phyloP scores from a whole-genome alignment of 1,140 invertebrate species.

The Cydia fagiglandana region DNA sequence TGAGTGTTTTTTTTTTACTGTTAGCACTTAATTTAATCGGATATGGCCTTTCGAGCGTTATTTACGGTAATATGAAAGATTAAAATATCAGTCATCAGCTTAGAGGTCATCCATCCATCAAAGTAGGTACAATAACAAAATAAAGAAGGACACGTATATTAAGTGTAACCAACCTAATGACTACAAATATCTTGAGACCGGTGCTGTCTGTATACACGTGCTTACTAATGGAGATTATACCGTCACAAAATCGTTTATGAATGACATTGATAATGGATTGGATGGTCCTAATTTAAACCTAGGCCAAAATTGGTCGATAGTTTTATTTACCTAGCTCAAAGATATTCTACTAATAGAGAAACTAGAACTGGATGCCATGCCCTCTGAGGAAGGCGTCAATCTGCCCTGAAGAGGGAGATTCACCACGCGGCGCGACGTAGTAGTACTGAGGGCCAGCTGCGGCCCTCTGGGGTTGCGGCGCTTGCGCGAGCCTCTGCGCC shows the following conservation, averaged over 20 bases:
- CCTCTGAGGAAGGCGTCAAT: conserved; percentile 90
- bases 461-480: conserved; percentile 69
- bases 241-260: neutral
- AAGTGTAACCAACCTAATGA: conserved; percentile 10
- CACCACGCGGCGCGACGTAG: conserved; percentile 81
- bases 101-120: conserved; percentile 13
- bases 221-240: conserved; percentile 2
- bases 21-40: neutral
- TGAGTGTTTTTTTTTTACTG: neutral
- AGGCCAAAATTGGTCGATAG: conserved; percentile 42
- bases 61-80: conserved; percentile 2
- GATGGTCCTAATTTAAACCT: conserved; percentile 39
- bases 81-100: conserved; percentile 19
- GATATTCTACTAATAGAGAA: conserved; percentile 45
- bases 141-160: neutral
- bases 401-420: conserved; percentile 82
- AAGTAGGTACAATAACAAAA: neutral
- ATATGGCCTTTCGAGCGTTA: neutral
- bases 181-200: neutral
- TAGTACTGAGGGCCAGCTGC: conserved; percentile 80
- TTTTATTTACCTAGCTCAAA: conserved; percentile 52
- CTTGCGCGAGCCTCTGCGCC: conserved; percentile 72
- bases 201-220: neutral
- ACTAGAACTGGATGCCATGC: conserved; percentile 83
- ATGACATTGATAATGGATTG: neutral